Evolutionary conservation across 2,797 vertebrate genomes (phyloP), one percentile per base, ranked within the genome.

Genomic region (Pyrocephalus nanus): DNA sequence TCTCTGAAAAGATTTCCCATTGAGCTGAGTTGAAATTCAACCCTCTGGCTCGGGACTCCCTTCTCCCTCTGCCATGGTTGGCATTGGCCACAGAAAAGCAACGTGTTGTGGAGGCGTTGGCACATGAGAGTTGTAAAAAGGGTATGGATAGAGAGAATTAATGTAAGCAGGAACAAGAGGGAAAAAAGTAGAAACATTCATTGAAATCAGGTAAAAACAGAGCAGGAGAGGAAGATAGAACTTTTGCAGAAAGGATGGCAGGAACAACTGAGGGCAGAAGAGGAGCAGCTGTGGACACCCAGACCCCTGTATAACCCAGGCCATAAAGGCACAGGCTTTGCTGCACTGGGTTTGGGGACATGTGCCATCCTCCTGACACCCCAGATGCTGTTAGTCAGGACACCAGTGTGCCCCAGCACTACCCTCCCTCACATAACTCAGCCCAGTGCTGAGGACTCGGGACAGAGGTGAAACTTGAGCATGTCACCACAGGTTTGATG

Each of bases 301-400:
- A 22, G 38, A 3, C 19, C 62, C 29, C 15, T 19, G 51, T 43
- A 15, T 38, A 7, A 4, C 18, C 17, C 25, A 4, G 77, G 30
- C 8, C 0, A 0, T 11, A 12, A 34, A 19, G 51, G 23, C 3
- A 0, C n/a, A 19, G 86, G 17, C 8, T 61, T 21, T 43, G 34
- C 32, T 11, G 15, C 1, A 3, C 48, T 17, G n/a, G 16, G 12
- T 22, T 2, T 4, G n/a, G 42, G 71, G 15, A 70, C 3, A 0
- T 5, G 3, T 45, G 23, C 45, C 8, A 3, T 15, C 36, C 25
- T 61, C 14, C 62, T 32, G 67, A 15, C 57, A 45, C 26, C 70
- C 47, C 51, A 40, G 8, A 18, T 72, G 30, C 73, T 10, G 0
- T 62, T 14, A 9, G 9, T 8, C 30, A 47, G 83, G 61, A 11